phyloP scores from a whole-genome alignment of 2,113 vertebrate genomes.

The Rattus norvegicus region GRCr8 NC_086019.1:120650001-120650500 shows the following conservation, averaged over 20 bases:
- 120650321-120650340: background rate
- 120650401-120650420: background rate
- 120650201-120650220: background rate
- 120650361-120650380: background rate
- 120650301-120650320: background rate
- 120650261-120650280: slow-evolving; percentile 24
- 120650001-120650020: slow-evolving; percentile 94
- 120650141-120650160: slow-evolving; percentile 95
- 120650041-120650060: slow-evolving; percentile 95
- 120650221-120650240: too few species aligned
- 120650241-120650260: background rate
- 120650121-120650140: slow-evolving; percentile 81
- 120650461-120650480: background rate
- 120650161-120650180: slow-evolving; percentile 47
- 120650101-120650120: slow-evolving; percentile 86
- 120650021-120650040: slow-evolving; percentile 99
- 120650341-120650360: background rate
- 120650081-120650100: slow-evolving; percentile 92
- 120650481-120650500: background rate
- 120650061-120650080: slow-evolving; percentile 92
- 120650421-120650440: background rate
- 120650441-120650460: background rate
- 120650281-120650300: background rate
- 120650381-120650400: background rate
- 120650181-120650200: slow-evolving; percentile 58